Percentiles rank a stretch among this genome's conserved stretches.
These are phyloP conservation scores for Stegastes partitus DNA, from an alignment of 2,113 vertebrate species.

Conservation along the genomic window DNA sequence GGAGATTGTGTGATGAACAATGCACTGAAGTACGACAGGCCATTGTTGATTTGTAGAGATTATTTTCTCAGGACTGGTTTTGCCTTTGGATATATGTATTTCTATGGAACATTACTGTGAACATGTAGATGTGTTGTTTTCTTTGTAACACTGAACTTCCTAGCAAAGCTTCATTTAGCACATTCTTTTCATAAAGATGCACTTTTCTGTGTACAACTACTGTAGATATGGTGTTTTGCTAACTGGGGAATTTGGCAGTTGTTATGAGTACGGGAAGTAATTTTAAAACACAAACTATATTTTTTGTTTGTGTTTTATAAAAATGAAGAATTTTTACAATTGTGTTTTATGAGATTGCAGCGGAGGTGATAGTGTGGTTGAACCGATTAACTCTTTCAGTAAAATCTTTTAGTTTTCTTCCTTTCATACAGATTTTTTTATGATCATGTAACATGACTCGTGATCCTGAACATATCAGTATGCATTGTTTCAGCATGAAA, in stretches of 20 bases:
- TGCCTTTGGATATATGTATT: conserved; percentile 60
- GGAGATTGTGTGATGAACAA: conserved; percentile 58
- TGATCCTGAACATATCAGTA: conserved; percentile 9
- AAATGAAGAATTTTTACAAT: conserved; percentile 1
- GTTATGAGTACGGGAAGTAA: conserved; percentile 10
- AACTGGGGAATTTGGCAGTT: conserved; percentile 36
- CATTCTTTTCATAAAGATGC: conserved; percentile 65
- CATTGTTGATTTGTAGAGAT: conserved; percentile 76
- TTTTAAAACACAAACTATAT: conserved; percentile 12
- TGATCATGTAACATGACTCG: background rate
- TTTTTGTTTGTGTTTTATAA: conserved; percentile 13
- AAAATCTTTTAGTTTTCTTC: background rate
- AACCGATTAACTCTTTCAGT: background rate
- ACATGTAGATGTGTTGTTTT: conserved; percentile 52
- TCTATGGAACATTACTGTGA: conserved; percentile 78
- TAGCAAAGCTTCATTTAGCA: conserved; percentile 35
- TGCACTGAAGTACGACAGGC: conserved; percentile 47
- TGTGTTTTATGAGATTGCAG: conserved; percentile 17
- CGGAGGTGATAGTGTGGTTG: background rate
- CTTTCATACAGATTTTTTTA: conserved; percentile 4
- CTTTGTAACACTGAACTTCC: conserved; percentile 35
- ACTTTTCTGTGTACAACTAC: conserved; percentile 73
- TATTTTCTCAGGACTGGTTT: conserved; percentile 81
- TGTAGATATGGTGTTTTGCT: conserved; percentile 39
- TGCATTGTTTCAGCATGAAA: conserved; percentile 31